Evolutionary conservation across 1,140 invertebrate species (phyloP).

Genomic region (Nasonia longicornis): DNA sequence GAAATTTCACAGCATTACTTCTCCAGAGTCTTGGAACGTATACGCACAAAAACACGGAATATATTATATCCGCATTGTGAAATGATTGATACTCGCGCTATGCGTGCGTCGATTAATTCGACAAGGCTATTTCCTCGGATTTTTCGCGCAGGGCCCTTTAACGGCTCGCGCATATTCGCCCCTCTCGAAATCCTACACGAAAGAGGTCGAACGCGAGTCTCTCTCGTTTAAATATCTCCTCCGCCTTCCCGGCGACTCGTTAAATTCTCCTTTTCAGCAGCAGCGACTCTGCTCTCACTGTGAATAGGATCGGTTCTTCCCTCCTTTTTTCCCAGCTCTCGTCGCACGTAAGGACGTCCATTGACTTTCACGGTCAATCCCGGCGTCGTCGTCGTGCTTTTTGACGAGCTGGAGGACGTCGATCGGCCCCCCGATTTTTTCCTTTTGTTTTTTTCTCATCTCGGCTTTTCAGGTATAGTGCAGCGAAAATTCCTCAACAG

Average conservation of each 20-base stretch:
- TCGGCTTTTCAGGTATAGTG: background rate
- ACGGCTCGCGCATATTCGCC: slow-evolving; percentile 13
- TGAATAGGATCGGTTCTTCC: slow-evolving; percentile 41
- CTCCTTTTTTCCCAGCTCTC: slow-evolving; percentile 30
- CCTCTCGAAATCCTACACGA: slow-evolving; percentile 44
- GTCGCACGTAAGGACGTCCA: slow-evolving; percentile 20
- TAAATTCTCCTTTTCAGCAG: slow-evolving; percentile 54
- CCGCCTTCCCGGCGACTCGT: slow-evolving; percentile 50
- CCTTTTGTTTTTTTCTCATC: background rate
- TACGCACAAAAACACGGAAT: background rate
- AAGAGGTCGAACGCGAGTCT: slow-evolving; percentile 48
- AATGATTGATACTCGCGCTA: no score
- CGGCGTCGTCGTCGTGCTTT: slow-evolving; percentile 39
- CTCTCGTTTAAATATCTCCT: slow-evolving; percentile 49
- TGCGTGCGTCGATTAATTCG: background rate
- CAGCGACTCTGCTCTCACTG: slow-evolving; percentile 38
- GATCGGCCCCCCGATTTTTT: background rate
- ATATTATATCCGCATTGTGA: no score
- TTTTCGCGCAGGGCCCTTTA: no score
- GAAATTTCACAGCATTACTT: background rate
- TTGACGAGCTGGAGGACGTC: slow-evolving; percentile 21
- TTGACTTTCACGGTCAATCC: slow-evolving; percentile 53
- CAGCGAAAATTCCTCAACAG: no score
- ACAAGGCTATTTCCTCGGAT: no score
- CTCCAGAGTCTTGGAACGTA: background rate